A percentile compares a stretch with the other conserved stretches of the same genome.
These are phyloP conservation scores for Nanorana parkeri DNA, from an alignment of 2,113 vertebrate genomes.

Conservation along the genomic window DNA sequence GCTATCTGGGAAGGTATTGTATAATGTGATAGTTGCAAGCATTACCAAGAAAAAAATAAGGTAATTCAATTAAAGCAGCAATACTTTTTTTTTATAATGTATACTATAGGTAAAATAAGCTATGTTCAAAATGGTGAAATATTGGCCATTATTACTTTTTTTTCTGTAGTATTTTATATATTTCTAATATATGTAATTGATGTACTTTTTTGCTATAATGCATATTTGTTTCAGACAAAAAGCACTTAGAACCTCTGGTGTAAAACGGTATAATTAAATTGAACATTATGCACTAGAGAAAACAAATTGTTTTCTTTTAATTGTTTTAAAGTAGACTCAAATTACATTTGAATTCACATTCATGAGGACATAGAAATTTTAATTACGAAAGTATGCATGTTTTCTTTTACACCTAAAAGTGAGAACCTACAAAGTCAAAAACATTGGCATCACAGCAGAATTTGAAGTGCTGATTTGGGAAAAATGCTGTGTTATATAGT, in stretches of 20 bases:
- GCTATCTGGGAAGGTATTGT: too few species aligned
- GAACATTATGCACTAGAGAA: constrained; percentile 28
- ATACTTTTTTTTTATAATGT: too few species aligned
- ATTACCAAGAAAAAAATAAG: too few species aligned
- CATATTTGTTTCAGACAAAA: constrained; percentile 18
- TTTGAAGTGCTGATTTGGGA: too few species aligned
- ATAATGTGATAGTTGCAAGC: too few species aligned
- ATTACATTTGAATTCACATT: constrained; percentile 27
- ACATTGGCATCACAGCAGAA: too few species aligned
- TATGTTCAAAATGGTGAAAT: too few species aligned
- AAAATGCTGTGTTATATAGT: too few species aligned
- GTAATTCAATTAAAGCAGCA: too few species aligned
- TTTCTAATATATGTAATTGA: not conserved
- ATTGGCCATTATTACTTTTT: not conserved
- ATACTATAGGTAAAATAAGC: too few species aligned
- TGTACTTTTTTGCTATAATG: not conserved
- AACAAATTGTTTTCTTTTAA: constrained; percentile 37
- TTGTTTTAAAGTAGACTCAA: constrained; percentile 40
- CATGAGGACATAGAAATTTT: constrained; percentile 1
- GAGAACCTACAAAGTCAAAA: not conserved
- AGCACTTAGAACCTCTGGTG: constrained; percentile 4
- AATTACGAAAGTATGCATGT: constrained; percentile 15
- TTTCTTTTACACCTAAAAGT: constrained; percentile 16
- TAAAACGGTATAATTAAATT: constrained; percentile 36
- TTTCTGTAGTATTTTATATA: not conserved